Evolutionary conservation across 2,113 vertebrate species (phyloP), one percentile per base, ranked within the genome.

Genomic region (Rafetus swinhoei): DNA sequence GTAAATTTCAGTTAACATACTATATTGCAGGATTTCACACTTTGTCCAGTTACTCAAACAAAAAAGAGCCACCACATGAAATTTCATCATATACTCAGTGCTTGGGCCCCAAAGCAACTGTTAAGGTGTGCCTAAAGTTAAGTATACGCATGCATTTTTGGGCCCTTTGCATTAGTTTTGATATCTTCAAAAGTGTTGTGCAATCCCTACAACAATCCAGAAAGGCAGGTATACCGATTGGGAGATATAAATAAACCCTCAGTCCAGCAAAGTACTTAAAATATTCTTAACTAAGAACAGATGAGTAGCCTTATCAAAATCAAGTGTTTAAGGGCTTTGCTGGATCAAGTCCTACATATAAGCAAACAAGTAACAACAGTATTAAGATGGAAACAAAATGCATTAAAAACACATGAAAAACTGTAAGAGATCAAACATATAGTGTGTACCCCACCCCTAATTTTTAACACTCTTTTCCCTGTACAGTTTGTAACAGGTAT

Each of bases 1-100:
- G 18, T 50, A 76, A 22, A 76, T n/a, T 29, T 45, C 55, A 82
- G 53, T 9, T 45, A 21, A 60, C 32, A 29, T 77, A 45, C 54
- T 57, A 45, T 56, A 54, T 29, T 8, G 59, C 85, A 9, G 35
- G 1, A 21, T 19, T 29, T 12, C 0, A 3, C 1, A 4, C 6
- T 27, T 69, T 35, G 79, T 25, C 50, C 53, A 54, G 45, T 76
- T 5, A 11, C 45, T 16, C 54, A 1, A 19, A 54, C 5, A 14
- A 39, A 62, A 82, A 55, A 27, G 24, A 14, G 25, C 19, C 6
- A 8, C 32, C 3, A 5, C 1, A 6, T 39, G 50, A 39, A 11
- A 50, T 15, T 16, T 22, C 35, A 27, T 54, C 32, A n/a, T 5
- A 2, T 35, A 29, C 29, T 27, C 5, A 39, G 25, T 24, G 5